A percentile compares a stretch with the other conserved stretches of the same genome.
phyloP scores from a whole-genome alignment of 2,113 vertebrate genomes.

The human region DNA sequence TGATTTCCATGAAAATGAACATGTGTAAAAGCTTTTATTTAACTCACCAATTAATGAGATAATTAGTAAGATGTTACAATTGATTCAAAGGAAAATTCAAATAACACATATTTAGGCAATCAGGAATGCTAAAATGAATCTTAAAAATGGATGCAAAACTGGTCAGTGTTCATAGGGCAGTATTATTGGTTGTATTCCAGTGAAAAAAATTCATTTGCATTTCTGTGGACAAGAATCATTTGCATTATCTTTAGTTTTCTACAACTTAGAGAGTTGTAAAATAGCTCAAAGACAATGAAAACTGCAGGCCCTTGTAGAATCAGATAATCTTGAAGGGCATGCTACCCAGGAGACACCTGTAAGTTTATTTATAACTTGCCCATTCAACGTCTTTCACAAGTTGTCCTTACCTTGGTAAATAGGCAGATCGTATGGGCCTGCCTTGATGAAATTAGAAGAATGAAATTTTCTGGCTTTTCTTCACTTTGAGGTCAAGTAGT shows the following conservation, averaged over 20 bases:
- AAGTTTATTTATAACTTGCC: neutral
- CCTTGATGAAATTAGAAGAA: neutral
- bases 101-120: neutral
- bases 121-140: neutral
- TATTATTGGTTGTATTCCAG: neutral
- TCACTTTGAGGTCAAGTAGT: neutral
- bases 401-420: neutral
- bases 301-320: neutral
- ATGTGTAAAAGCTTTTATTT: neutral
- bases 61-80: neutral
- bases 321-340: neutral
- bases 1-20: neutral
- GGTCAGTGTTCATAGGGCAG: neutral
- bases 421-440: neutral
- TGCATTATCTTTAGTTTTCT: neutral
- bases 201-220: neutral
- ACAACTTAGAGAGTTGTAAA: neutral
- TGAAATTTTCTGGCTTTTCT: neutral
- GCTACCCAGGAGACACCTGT: neutral
- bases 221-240: neutral
- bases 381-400: neutral
- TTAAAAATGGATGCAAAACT: neutral
- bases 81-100: neutral
- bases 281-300: neutral
- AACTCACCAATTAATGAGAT: neutral